phyloP scores from a whole-genome alignment of 2,888 invertebrate species.

The Lottia scabra region DNA sequence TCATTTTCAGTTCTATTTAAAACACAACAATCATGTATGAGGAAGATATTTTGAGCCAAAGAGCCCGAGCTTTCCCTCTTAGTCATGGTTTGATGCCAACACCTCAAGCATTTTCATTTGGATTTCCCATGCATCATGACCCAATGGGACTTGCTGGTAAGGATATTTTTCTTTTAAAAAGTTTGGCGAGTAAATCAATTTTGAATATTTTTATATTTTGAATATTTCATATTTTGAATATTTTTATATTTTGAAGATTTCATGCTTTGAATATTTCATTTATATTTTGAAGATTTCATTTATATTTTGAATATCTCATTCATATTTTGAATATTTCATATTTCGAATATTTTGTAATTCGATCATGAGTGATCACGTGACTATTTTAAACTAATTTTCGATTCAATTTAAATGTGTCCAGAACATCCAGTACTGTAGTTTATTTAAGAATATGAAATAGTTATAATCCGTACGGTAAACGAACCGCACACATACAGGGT shows the following conservation, averaged over 20 bases:
- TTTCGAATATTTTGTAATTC: too few relatives aligned
- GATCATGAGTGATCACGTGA: too few relatives aligned
- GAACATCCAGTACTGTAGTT: too few relatives aligned
- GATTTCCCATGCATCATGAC: conserved; percentile 66
- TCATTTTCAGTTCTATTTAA: too few relatives aligned
- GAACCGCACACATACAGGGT: too few relatives aligned
- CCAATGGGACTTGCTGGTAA: conserved; percentile 62
- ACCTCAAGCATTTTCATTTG: conserved; percentile 65
- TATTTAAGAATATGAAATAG: too few relatives aligned
- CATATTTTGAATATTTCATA: background rate
- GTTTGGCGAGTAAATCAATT: too few relatives aligned
- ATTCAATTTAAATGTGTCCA: too few relatives aligned
- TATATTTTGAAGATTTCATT: background rate
- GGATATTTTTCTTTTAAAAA: conserved; percentile 27
- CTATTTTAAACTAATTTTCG: too few relatives aligned
- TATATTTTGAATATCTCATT: too few relatives aligned
- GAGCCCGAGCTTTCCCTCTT: conserved; percentile 61
- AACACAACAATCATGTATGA: conserved; percentile 54
- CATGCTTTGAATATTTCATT: too few relatives aligned
- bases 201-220: conserved; percentile 2
- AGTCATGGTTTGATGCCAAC: conserved; percentile 61
- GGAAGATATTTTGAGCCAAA: conserved; percentile 60
- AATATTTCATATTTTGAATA: background rate
- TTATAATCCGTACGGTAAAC: too few relatives aligned
- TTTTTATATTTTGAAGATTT: background rate